A percentile compares a stretch with the other conserved stretches of the same genome.
Evolutionary conservation across 23 tunicate genomes (phyloP).

Genomic region (Trididemnum nubilum): DNA sequence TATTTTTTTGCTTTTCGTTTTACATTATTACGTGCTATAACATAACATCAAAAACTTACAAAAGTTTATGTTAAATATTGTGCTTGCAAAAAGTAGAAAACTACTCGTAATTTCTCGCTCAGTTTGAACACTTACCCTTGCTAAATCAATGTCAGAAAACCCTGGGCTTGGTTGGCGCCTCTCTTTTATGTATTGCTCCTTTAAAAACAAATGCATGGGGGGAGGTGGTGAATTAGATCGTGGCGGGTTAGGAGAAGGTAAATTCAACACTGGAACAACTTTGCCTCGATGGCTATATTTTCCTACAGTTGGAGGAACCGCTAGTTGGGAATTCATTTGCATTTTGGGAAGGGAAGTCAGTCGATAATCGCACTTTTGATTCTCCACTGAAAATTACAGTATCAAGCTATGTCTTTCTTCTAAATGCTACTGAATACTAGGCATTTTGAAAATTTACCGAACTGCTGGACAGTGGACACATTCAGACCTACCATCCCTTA

Average conservation of each 20-base stretch:
- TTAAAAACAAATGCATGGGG: constrained; percentile 23
- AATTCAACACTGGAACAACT: constrained; percentile 28
- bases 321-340: background rate
- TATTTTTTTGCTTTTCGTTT: too few species aligned
- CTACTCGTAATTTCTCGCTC: too few species aligned
- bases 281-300: constrained; percentile 37
- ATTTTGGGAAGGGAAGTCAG: constrained; percentile 25
- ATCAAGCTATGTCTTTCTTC: too few species aligned
- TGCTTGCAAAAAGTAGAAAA: too few species aligned
- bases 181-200: constrained; percentile 27
- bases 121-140: constrained; percentile 32
- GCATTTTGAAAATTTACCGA: too few species aligned
- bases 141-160: constrained; percentile 23
- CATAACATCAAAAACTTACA: too few species aligned
- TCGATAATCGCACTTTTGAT: constrained; percentile 41
- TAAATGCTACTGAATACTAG: too few species aligned
- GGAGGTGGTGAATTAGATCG: background rate
- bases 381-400: too few species aligned
- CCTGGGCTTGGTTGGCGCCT: constrained; percentile 40
- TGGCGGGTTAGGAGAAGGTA: constrained; percentile 35
- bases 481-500: too few species aligned
- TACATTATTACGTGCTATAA: too few species aligned
- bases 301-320: constrained; percentile 50
- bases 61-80: too few species aligned
- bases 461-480: too few species aligned